These are phyloP conservation scores for Cyclophora punctaria DNA, from an alignment of 2,888 invertebrate genomes.

Conservation along the genomic window DNA sequence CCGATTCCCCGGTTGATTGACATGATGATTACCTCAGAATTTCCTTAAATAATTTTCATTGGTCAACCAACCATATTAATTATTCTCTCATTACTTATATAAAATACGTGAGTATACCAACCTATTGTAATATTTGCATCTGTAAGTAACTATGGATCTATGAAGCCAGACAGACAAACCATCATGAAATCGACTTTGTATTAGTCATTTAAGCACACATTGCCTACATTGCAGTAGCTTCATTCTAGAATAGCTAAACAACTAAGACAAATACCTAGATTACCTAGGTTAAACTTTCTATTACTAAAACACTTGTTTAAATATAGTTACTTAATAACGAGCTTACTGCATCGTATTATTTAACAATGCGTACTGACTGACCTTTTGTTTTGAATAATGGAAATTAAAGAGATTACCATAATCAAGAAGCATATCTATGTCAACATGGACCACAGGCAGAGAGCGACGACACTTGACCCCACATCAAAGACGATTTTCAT, in stretches of 20 bases:
- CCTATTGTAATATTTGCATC: no score
- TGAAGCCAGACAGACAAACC: no score
- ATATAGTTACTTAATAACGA: constrained; percentile 10
- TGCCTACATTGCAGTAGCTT: neutral
- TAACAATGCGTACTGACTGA: constrained; percentile 9
- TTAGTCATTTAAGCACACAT: no score
- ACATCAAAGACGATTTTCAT: constrained; percentile 35
- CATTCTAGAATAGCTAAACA: constrained; percentile 14
- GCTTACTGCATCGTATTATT: constrained; percentile 9
- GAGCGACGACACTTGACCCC: constrained; percentile 23
- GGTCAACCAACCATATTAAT: no score
- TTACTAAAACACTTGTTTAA: neutral
- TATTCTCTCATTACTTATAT: no score
- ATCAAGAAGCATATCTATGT: constrained; percentile 34
- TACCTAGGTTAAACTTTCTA: neutral
- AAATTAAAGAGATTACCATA: constrained; percentile 20
- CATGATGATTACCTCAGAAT: no score
- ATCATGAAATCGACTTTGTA: no score
- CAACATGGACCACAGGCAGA: constrained; percentile 25
- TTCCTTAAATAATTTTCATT: no score
- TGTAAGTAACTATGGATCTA: no score
- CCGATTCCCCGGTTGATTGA: no score
- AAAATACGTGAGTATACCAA: no score
- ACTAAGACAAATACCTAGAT: constrained; percentile 13
- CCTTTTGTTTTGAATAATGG: constrained; percentile 17